A percentile compares a stretch with the other conserved stretches of the same genome.
Evolutionary conservation across 2,113 vertebrate species (phyloP).

Genomic region (Octodon degus): DNA sequence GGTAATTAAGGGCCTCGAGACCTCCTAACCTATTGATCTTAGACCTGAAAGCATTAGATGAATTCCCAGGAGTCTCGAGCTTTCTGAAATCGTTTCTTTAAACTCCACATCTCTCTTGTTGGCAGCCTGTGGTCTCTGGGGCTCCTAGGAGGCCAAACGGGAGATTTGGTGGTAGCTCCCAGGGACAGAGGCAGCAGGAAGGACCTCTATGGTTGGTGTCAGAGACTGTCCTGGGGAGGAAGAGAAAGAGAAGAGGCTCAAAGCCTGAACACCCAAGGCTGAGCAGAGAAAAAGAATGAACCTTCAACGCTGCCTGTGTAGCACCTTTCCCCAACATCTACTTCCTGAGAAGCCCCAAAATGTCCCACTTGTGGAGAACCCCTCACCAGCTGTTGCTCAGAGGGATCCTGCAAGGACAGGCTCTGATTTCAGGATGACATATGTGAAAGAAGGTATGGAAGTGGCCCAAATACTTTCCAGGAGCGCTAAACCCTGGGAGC

Average conservation of each 20-base stretch:
- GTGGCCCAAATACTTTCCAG: not conserved
- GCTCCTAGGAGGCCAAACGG: not conserved
- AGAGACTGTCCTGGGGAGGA: not conserved
- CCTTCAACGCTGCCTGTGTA: not conserved
- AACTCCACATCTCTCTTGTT: slow-evolving; percentile 63
- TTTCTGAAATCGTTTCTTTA: slow-evolving; percentile 67
- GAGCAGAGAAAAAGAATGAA: not conserved
- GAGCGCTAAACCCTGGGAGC: accelerated
- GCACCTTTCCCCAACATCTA: not conserved
- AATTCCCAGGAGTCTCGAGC: slow-evolving; percentile 40
- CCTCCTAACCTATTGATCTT: slow-evolving; percentile 70
- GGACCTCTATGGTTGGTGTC: not conserved
- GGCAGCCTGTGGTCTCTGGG: not conserved
- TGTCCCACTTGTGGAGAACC: not conserved
- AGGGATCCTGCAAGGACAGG: too few species aligned
- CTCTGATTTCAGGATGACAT: not conserved
- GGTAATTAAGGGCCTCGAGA: slow-evolving; percentile 56
- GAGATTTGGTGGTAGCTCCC: not conserved
- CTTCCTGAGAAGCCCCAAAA: not conserved
- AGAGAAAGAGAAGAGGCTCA: not conserved
- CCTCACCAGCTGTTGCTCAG: not conserved
- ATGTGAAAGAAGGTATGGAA: not conserved
- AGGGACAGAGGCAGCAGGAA: not conserved
- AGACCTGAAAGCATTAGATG: slow-evolving; percentile 58
- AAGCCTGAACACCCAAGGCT: not conserved